Evolutionary conservation across 2,797 vertebrate species (phyloP).

Genomic region (Alauda arvensis): DNA sequence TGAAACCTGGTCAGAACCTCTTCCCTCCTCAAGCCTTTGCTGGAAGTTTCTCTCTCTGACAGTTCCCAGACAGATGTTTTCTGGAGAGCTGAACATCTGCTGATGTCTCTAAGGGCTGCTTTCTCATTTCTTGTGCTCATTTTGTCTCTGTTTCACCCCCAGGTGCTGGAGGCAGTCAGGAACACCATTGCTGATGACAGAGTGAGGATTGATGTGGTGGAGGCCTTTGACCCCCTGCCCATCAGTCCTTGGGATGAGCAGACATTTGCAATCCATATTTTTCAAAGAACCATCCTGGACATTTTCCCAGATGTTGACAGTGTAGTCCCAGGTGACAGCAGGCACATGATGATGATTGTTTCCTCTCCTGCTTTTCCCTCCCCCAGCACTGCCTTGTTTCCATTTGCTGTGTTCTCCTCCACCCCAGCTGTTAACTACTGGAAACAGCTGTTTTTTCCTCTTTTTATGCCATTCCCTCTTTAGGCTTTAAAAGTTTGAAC

Average conservation of each 20-base stretch:
- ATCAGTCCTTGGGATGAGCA: conserved; percentile 81
- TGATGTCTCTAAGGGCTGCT: neutral
- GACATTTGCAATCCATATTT: conserved; percentile 85
- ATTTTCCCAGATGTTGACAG: conserved; percentile 81
- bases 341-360: conserved; percentile 31
- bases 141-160: neutral
- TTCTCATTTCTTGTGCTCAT: neutral
- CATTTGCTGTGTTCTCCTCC: conserved; percentile 24
- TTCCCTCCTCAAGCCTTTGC: neutral
- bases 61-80: neutral
- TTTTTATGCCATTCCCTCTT: conserved; percentile 7
- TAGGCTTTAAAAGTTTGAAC: conserved; percentile 24
- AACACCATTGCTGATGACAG: conserved; percentile 81
- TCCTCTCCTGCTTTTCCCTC: conserved; percentile 40
- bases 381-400: conserved; percentile 25
- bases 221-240: conserved; percentile 85
- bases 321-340: conserved; percentile 83
- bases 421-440: conserved; percentile 66
- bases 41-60: neutral
- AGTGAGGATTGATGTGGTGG: conserved; percentile 80
- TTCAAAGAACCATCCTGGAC: conserved; percentile 84
- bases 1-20: neutral
- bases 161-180: conserved; percentile 82
- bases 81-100: neutral
- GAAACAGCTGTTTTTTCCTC: conserved; percentile 69